Evolutionary conservation across 64 coral and sea anemone species (phyloP).

Genomic region (Stichodactyla helianthus): DNA sequence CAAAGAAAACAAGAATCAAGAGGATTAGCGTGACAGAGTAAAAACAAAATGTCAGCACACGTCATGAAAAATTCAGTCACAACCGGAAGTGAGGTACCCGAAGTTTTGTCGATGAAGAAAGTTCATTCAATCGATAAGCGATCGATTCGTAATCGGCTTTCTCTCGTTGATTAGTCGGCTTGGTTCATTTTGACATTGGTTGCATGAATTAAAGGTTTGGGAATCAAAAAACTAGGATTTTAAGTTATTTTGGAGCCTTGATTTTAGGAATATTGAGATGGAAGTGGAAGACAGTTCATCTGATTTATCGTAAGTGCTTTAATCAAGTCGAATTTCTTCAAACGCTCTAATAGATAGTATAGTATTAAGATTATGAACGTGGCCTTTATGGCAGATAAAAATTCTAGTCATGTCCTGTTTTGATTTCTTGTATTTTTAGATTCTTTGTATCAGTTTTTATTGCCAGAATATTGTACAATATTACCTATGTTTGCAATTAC

Average conservation of each 20-base stretch:
- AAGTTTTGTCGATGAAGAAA: neutral
- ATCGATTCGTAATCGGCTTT: neutral
- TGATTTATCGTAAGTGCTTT: slow-evolving; percentile 65
- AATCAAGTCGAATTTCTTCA: neutral
- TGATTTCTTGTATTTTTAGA: no score
- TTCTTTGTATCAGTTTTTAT: no score
- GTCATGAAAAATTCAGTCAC: neutral
- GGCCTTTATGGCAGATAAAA: no score
- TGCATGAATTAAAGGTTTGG: neutral
- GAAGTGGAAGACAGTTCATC: slow-evolving; percentile 67
- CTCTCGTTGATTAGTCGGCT: neutral
- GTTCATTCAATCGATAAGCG: neutral
- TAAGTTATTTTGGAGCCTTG: neutral
- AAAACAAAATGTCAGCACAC: slow-evolving; percentile 4
- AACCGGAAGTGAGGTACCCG: neutral
- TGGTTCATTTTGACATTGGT: neutral
- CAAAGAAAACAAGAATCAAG: neutral
- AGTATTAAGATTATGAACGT: no score
- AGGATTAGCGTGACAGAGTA: neutral
- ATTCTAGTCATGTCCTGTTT: no score
- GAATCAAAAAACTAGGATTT: neutral
- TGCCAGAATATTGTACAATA: no score
- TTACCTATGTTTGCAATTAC: no score
- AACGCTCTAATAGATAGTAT: neutral
- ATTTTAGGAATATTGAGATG: slow-evolving; percentile 23